These are phyloP conservation scores for Parazoanthus swiftii DNA, from an alignment of 92 coral and sea anemone genomes.

Conservation along the genomic window DNA sequence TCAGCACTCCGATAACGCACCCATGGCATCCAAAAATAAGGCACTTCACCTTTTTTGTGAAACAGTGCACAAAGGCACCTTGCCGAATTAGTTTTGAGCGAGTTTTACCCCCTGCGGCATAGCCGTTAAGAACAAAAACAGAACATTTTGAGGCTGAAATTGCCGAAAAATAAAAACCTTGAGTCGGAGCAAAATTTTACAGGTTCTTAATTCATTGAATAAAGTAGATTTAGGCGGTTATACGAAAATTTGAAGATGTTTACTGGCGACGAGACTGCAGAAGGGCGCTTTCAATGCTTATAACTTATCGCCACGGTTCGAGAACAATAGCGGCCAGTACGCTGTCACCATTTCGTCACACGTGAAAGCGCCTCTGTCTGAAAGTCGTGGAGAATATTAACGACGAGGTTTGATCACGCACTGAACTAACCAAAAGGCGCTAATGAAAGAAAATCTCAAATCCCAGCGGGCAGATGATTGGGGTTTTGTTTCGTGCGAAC, in stretches of 20 bases:
- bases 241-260: not conserved
- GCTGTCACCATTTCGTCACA: not conserved
- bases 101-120: too few relatives aligned
- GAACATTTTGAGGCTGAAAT: too few relatives aligned
- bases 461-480: not conserved
- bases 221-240: not conserved
- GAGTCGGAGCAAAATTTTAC: too few relatives aligned
- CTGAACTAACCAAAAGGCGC: not conserved
- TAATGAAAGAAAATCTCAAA: not conserved
- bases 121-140: too few relatives aligned
- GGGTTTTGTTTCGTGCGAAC: not conserved
- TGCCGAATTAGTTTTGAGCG: too few relatives aligned
- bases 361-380: not conserved
- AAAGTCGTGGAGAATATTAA: not conserved
- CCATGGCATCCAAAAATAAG: too few relatives aligned
- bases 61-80: too few relatives aligned
- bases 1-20: too few relatives aligned
- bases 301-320: not conserved
- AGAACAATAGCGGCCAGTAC: not conserved
- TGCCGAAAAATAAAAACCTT: too few relatives aligned
- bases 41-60: too few relatives aligned
- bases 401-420: not conserved
- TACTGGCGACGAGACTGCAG: not conserved
- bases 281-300: not conserved
- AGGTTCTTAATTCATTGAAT: not conserved